Evolutionary conservation across 2,888 invertebrate species (phyloP).

Genomic region (Hypselothyrea guttata): DNA sequence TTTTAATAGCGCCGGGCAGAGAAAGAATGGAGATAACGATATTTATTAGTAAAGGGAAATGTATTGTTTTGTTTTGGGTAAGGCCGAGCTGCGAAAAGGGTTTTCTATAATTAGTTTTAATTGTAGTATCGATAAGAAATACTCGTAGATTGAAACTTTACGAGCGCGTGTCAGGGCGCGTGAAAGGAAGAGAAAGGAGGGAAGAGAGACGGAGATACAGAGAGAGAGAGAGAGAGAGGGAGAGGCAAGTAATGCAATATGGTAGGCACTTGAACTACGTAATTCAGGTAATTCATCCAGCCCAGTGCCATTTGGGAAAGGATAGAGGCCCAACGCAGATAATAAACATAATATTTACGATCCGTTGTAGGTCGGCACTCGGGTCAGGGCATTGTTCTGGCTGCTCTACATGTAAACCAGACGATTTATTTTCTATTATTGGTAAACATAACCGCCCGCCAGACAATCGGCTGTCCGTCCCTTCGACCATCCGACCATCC

Average conservation of each 20-base stretch:
- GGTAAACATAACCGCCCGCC: conserved; percentile 61
- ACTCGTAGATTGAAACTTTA: conserved; percentile 31
- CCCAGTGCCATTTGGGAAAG: conserved; percentile 63
- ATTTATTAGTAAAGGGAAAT: neutral
- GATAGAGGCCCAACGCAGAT: conserved; percentile 44
- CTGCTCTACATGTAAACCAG: conserved; percentile 79
- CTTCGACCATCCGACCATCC: conserved; percentile 4
- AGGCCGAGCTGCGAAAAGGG: conserved; percentile 13
- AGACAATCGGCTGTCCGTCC: conserved; percentile 7
- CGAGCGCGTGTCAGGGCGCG: conserved; percentile 53
- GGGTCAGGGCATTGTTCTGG: conserved; percentile 53
- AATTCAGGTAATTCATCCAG: conserved; percentile 38
- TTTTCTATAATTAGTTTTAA: conserved; percentile 51
- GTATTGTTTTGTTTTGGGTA: too few relatives aligned
- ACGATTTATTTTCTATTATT: conserved; percentile 75
- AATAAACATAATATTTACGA: conserved; percentile 60
- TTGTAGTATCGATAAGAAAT: conserved; percentile 32
- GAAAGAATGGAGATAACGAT: conserved; percentile 7
- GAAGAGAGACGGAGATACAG: neutral
- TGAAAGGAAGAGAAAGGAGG: neutral
- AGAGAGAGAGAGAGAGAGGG: neutral
- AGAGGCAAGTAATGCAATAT: conserved; percentile 27
- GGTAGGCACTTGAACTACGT: conserved; percentile 36
- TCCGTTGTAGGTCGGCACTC: conserved; percentile 5
- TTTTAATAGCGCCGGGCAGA: conserved; percentile 14